Evolutionary conservation across 2,888 invertebrate genomes (phyloP).

Genomic region (Hydropsyche betteni): DNA sequence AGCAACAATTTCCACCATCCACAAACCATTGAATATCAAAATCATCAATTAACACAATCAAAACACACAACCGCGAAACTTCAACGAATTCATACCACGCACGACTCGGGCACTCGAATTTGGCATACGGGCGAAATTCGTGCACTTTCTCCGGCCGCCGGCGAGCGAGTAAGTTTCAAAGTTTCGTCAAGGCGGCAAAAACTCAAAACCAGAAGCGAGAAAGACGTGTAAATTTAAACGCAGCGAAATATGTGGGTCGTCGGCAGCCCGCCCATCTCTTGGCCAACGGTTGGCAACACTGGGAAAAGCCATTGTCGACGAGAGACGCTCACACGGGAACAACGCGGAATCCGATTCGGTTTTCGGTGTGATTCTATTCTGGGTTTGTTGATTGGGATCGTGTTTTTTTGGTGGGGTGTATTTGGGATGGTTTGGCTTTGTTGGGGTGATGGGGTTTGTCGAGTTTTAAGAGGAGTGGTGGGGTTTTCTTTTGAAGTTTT

Average conservation of each 20-base stretch:
- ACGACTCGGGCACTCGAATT: conserved; percentile 9
- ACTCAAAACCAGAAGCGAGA: background rate
- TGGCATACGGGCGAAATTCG: background rate
- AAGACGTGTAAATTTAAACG: background rate
- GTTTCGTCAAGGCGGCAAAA: background rate
- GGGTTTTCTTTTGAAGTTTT: too few species aligned
- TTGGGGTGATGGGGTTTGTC: too few species aligned
- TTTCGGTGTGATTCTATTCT: too few species aligned
- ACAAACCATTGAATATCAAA: too few species aligned
- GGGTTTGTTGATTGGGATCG: too few species aligned
- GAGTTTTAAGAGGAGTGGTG: too few species aligned
- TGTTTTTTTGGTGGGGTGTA: too few species aligned
- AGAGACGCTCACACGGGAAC: conserved; percentile 21
- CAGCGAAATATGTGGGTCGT: background rate
- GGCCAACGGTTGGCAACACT: conserved; percentile 16
- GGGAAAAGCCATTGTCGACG: conserved; percentile 14
- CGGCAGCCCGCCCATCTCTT: conserved; percentile 18
- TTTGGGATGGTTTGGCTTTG: too few species aligned
- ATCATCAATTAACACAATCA: too few species aligned
- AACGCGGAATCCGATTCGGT: background rate
- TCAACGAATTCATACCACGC: background rate
- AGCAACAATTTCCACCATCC: too few species aligned
- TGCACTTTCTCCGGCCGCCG: conserved; percentile 10
- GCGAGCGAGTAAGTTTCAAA: too few species aligned
- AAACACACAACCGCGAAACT: too few species aligned